Percentiles rank a stretch among this genome's conserved stretches.
Evolutionary conservation across 2,888 invertebrate species (phyloP).

Genomic region (Empis livida): DNA sequence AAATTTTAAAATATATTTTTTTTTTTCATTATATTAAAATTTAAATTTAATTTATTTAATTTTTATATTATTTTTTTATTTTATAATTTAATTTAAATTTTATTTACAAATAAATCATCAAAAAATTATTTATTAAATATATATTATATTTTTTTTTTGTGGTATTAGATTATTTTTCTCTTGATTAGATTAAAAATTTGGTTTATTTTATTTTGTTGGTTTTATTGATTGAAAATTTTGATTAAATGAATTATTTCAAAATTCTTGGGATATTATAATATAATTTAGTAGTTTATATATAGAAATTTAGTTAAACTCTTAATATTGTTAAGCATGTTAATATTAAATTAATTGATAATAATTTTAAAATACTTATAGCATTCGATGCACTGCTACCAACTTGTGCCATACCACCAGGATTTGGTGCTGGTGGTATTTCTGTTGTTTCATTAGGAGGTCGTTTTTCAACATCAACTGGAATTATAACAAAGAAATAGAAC

Average conservation of each 20-base stretch:
- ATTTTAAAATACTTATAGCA: slow-evolving; percentile 11
- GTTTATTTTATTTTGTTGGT: too few relatives aligned
- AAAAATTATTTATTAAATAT: too few relatives aligned
- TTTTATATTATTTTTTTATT: too few relatives aligned
- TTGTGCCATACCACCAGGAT: slow-evolving; percentile 2
- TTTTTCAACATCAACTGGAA: background rate
- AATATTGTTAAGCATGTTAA: slow-evolving; percentile 12
- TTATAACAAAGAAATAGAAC: background rate
- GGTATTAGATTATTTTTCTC: background rate
- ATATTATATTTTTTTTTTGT: background rate
- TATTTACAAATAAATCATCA: too few relatives aligned
- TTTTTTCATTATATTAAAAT: slow-evolving; percentile 1
- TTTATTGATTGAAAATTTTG: too few relatives aligned
- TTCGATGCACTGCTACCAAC: slow-evolving; percentile 6
- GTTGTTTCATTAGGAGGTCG: background rate
- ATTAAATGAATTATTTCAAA: too few relatives aligned
- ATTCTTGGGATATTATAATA: too few relatives aligned
- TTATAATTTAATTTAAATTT: too few relatives aligned
- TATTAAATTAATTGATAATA: slow-evolving; percentile 12
- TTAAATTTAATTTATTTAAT: too few relatives aligned
- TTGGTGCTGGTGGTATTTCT: background rate
- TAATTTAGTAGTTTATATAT: too few relatives aligned
- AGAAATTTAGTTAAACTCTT: slow-evolving; percentile 8
- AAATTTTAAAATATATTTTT: slow-evolving; percentile 5
- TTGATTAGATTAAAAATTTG: too few relatives aligned